These are phyloP conservation scores for Apolygus lucorum DNA, from an alignment of 1,140 invertebrate genomes.

Conservation along the genomic window DNA sequence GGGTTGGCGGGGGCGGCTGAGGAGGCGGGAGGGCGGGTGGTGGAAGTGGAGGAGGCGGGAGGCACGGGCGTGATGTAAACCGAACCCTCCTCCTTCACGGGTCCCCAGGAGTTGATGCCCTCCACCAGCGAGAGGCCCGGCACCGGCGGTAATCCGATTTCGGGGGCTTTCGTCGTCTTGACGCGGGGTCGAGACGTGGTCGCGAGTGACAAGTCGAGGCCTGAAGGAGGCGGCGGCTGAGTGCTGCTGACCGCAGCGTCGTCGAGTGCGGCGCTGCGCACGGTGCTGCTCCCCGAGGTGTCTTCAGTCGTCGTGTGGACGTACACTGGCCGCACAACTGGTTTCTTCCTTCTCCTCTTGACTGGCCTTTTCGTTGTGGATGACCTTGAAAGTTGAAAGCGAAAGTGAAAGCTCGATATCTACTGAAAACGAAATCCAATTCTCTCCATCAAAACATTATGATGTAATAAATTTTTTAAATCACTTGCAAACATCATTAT, in stretches of 20 bases:
- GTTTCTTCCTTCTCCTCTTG: slow-evolving; percentile 21
- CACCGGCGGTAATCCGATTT: background rate
- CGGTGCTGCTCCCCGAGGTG: background rate
- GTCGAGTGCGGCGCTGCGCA: background rate
- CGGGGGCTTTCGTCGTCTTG: background rate
- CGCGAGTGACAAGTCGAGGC: too few relatives aligned
- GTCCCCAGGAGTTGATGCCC: background rate
- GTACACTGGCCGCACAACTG: slow-evolving; percentile 15
- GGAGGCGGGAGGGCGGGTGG: background rate
- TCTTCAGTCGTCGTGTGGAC: slow-evolving; percentile 30
- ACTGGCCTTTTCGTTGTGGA: slow-evolving; percentile 17
- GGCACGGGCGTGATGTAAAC: background rate
- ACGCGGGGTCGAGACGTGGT: background rate
- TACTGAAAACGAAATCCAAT: too few relatives aligned
- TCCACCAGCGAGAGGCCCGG: background rate
- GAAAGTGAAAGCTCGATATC: background rate
- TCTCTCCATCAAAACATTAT: too few relatives aligned
- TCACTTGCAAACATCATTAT: too few relatives aligned
- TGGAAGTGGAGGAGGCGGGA: background rate
- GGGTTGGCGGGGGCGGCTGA: background rate
- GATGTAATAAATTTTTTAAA: too few relatives aligned
- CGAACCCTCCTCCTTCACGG: background rate
- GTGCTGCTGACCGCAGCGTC: background rate
- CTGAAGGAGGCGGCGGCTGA: too few relatives aligned
- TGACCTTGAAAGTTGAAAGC: background rate